These are phyloP conservation scores for Cataglyphis rosenhaueri DNA, from an alignment of 2,888 invertebrate species.

Conservation along the genomic window DNA sequence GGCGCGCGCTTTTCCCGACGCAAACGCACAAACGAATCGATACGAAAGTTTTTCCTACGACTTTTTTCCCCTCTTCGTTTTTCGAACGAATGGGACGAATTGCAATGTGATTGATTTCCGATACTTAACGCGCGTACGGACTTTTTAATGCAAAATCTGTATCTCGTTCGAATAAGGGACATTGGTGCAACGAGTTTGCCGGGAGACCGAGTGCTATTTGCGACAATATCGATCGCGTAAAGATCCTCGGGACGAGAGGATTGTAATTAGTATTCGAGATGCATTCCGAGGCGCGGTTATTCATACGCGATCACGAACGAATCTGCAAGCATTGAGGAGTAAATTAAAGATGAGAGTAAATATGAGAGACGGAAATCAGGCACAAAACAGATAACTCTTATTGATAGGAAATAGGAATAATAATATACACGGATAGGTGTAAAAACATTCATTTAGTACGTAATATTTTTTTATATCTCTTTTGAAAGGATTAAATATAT, in stretches of 20 bases:
- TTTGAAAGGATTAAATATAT: neutral
- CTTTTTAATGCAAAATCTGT: neutral
- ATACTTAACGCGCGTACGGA: neutral
- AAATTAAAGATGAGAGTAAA: no score
- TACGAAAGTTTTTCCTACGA: conserved; percentile 12
- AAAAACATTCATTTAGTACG: neutral
- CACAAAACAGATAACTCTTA: neutral
- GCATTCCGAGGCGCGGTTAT: neutral
- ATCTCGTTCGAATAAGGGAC: neutral
- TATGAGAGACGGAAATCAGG: neutral
- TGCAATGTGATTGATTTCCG: conserved; percentile 7
- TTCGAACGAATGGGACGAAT: neutral
- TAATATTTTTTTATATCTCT: neutral
- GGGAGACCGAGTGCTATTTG: neutral
- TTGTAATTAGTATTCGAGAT: neutral
- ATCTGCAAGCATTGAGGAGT: neutral
- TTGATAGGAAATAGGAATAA: conserved; percentile 20
- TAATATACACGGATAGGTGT: neutral
- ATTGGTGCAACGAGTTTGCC: neutral
- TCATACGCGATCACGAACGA: conserved; percentile 3
- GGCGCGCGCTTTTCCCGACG: neutral
- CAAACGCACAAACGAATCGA: neutral
- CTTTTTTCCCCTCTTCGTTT: neutral
- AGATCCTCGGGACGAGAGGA: neutral
- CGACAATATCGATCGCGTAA: conserved; percentile 3